phyloP scores from a whole-genome alignment of 2,113 vertebrate genomes.

The Siniperca chuatsi region DNA sequence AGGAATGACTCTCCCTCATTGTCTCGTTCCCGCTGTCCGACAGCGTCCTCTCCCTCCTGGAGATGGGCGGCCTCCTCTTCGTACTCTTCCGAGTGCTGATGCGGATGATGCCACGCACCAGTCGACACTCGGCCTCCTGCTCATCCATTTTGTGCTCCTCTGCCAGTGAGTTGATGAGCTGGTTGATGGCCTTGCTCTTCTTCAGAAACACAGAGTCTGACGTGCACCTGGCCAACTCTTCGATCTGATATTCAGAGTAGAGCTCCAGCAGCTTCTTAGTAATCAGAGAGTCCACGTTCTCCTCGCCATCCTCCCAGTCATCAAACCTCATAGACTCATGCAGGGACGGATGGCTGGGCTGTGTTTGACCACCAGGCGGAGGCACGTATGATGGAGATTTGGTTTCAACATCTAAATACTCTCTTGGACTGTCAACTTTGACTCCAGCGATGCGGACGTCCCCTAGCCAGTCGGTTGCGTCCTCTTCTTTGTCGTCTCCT shows the following conservation, averaged over 20 bases:
- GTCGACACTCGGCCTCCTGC: slow-evolving; percentile 93
- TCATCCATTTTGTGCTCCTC: slow-evolving; percentile 86
- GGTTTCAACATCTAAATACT: slow-evolving; percentile 83
- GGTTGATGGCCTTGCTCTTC: slow-evolving; percentile 94
- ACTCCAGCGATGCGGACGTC: slow-evolving; percentile 87
- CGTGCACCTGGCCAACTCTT: slow-evolving; percentile 94
- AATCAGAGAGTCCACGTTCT: slow-evolving; percentile 92
- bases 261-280: slow-evolving; percentile 95
- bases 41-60: slow-evolving; percentile 75
- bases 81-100: slow-evolving; percentile 92
- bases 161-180: slow-evolving; percentile 91
- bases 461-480: slow-evolving; percentile 87
- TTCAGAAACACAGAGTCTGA: slow-evolving; percentile 95
- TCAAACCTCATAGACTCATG: slow-evolving; percentile 81
- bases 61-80: slow-evolving; percentile 66
- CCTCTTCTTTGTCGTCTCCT: slow-evolving; percentile 30
- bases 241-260: slow-evolving; percentile 96
- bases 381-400: background rate
- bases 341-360: slow-evolving; percentile 81
- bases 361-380: slow-evolving; percentile 6
- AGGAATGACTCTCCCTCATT: slow-evolving; percentile 88
- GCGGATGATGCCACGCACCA: slow-evolving; percentile 95
- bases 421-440: slow-evolving; percentile 71
- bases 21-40: slow-evolving; percentile 93
- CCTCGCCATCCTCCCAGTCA: slow-evolving; percentile 88